Percentiles rank a stretch among this genome's conserved stretches.
Evolutionary conservation across 92 coral and sea anemone genomes (phyloP).

Genomic region (Palythoa caribaeorum): DNA sequence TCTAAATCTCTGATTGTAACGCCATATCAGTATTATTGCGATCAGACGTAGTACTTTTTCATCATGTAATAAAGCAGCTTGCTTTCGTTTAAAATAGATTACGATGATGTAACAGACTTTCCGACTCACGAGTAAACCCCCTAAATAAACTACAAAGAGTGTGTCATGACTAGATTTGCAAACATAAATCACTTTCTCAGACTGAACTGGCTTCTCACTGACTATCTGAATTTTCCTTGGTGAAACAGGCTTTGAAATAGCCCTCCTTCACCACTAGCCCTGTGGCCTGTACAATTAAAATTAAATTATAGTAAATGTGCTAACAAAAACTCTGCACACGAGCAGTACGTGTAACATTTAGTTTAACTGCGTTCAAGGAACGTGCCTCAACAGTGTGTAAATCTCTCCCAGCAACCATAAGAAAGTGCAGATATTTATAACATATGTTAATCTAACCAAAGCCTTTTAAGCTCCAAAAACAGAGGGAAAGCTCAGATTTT

Average conservation of each 20-base stretch:
- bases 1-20: constrained; percentile 19
- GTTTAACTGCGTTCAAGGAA: no score
- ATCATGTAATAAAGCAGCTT: constrained; percentile 45
- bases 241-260: background rate
- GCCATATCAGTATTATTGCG: constrained; percentile 38
- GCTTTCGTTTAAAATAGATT: constrained; percentile 52
- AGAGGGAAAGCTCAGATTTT: no score
- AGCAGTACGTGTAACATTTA: no score
- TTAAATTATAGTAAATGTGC: no score
- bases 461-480: no score
- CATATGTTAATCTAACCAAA: no score
- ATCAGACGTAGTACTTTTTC: constrained; percentile 53
- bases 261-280: background rate
- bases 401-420: no score
- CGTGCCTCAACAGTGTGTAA: no score
- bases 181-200: constrained; percentile 18
- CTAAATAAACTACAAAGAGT: constrained; percentile 32
- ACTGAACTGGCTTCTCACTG: constrained; percentile 39
- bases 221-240: background rate
- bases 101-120: constrained; percentile 43
- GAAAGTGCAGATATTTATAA: no score
- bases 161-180: constrained; percentile 40
- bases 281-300: no score
- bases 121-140: constrained; percentile 40
- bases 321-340: no score